Evolutionary conservation across 2,888 invertebrate genomes (phyloP), one percentile per base, ranked within the genome.

Genomic region (Eupeodes luniger): DNA sequence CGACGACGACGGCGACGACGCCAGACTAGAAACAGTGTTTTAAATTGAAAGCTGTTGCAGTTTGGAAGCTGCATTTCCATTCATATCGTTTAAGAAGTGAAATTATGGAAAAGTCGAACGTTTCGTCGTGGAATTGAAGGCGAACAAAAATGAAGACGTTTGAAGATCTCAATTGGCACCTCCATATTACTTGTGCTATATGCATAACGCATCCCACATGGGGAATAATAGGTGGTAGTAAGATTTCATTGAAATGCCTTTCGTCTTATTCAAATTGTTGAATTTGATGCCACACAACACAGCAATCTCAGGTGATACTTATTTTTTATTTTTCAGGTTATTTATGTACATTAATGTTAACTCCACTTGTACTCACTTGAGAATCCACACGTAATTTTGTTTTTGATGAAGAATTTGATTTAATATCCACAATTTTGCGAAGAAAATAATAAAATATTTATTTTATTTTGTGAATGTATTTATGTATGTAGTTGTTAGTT

Each of bases 301-400:
- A 9, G 11, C 19, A 19, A 12, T 44, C 55, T 85, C 53, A 72
- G 67, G 59, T 81, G 66, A 77, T 78, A 44, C 4, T 74, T 72
- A 7, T 76, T 51, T 49, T 57, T 69, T 40, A 5, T 40, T 64
- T 44, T 81, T 53, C 5, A 62, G 47, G 69, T 64, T 75, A 69
- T 62, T 47, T 55, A 19, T 7, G 19, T 16, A 16, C 12, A 19
- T 14, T 14, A 11, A 59, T 16, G 3, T 27, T 5, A 47, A 47
- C 9, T 10, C 16, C 66, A 4, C 59, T 19, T 19, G 9, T 86
- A 86, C 83, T 83, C 64, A 79, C 74, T 83, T 79, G 51, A 16
- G 47, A 66, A 67, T 85, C 70, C 81, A 77, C 81, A 36, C 11
- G 2, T 44, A 74, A 82, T 86, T 86, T 79, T 6, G 49, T 76